Conservation (phyloP, 2,113 vertebrate genomes). For the Diadophis punctatus region DNA sequence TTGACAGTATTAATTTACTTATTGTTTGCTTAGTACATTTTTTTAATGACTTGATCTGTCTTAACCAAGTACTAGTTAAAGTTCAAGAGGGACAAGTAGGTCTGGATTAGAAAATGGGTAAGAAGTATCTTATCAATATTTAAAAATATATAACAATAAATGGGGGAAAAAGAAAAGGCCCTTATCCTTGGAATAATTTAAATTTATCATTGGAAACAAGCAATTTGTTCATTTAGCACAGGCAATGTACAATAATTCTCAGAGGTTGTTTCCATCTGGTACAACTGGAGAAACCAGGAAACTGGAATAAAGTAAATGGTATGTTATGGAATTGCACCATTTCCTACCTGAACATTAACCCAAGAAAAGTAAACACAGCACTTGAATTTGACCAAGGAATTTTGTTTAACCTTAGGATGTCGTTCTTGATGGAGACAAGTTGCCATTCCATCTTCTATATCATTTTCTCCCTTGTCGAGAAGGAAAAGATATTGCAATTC, state of each 20-base stretch:
- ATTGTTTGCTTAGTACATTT: background rate
- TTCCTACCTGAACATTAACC: background rate
- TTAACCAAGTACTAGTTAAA: background rate
- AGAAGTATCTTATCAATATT: background rate
- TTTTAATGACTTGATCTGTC: background rate
- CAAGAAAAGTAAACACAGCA: background rate
- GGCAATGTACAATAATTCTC: background rate
- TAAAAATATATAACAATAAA: background rate
- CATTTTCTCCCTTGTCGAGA: conserved; percentile 19
- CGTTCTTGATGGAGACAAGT: conserved; percentile 8
- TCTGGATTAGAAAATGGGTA: background rate
- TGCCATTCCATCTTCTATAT: conserved; percentile 11
- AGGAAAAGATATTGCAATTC: conserved; percentile 18
- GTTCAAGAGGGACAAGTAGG: background rate
- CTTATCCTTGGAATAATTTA: background rate
- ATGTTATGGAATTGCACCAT: background rate
- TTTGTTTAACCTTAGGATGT: conserved; percentile 42
- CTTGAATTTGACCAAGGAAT: conserved; percentile 25
- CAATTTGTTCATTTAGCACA: background rate
- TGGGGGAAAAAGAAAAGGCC: background rate
- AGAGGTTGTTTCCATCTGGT: background rate
- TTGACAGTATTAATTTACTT: background rate
- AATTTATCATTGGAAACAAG: background rate
- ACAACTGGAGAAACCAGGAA: background rate
- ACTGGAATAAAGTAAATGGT: background rate